Evolutionary conservation across 1,140 invertebrate species (phyloP), one percentile per base, ranked within the genome.

Genomic region (Catajapyx aquilonaris): DNA sequence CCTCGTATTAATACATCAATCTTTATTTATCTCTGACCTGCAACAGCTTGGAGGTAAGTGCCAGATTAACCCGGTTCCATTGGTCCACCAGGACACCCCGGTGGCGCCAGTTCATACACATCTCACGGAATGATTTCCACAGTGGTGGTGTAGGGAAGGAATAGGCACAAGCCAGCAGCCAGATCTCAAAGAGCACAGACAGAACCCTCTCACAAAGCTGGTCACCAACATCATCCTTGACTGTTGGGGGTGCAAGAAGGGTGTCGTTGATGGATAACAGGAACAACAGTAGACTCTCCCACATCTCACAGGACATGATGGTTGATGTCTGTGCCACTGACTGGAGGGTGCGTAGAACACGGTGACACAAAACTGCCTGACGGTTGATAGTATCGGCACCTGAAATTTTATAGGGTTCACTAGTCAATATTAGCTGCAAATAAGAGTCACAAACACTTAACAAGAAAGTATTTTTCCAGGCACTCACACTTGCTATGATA

Each of bases 101-200:
- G 61, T 97, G 91, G 10, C 91, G 64, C 88, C 88, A 95, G 48
- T 77, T 77, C 43, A 80, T 65, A 54, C 86, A 90, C 45, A 87
- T 80, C 58, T 93, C 85, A 47, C 85, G 68, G 39, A 97, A 64
- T 2, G 91, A 95, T 57, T 90, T 87, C 91, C 91, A 96, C 44
- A 94, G 61, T 5, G 86, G 81, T 9, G 91, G 88, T 4, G 86
- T 80, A 10, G 88, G 90, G 60, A 83, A 84, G 55, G 78, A 91
- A 37, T 77, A 73, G 34, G 71, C 73, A 55, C 90, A 96, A 1
- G 88, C 85, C 16, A 91, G 58, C 17, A 96, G 61, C 90, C 90
- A 96, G 1, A 95, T 76, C 61, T 95, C 86, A 55, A 95, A 84
- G 13, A 97, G 65, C 19, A 93, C 88, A 40, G 80, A 84, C 5